Evolutionary conservation across 1,140 invertebrate genomes (phyloP).

Genomic region (Drosophila elegans): DNA sequence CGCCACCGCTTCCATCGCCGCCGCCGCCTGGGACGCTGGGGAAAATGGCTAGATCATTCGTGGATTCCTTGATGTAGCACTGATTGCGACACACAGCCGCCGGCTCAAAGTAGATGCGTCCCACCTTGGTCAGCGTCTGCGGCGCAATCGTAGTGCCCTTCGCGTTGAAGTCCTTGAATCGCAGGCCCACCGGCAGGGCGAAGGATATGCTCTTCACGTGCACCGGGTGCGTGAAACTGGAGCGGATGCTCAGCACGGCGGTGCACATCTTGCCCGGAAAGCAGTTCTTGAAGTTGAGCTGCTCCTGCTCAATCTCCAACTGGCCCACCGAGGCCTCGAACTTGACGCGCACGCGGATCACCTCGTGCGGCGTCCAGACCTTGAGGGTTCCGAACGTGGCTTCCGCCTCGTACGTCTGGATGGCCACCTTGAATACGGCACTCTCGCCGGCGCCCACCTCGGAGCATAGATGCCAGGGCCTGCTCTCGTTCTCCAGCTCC

Average conservation of each 20-base stretch:
- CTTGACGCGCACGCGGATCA: constrained; percentile 87
- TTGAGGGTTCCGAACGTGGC: constrained; percentile 89
- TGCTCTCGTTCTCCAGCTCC: constrained; percentile 21
- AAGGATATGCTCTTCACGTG: constrained; percentile 86
- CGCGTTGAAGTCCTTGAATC: constrained; percentile 85
- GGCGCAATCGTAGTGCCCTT: constrained; percentile 75
- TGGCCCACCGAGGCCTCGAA: constrained; percentile 88
- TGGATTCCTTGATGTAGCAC: constrained; percentile 88
- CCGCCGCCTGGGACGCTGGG: constrained; percentile 13
- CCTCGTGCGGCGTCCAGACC: constrained; percentile 91
- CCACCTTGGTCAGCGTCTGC: constrained; percentile 86
- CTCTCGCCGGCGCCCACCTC: constrained; percentile 80
- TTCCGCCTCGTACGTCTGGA: constrained; percentile 90
- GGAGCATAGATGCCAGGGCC: constrained; percentile 40
- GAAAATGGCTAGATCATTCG: constrained; percentile 31
- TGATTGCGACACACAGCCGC: constrained; percentile 88
- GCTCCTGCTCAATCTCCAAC: constrained; percentile 87
- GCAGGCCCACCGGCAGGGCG: constrained; percentile 47
- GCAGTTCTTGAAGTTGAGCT: constrained; percentile 91
- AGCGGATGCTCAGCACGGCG: constrained; percentile 90
- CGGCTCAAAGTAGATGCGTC: constrained; percentile 88
- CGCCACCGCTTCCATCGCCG: constrained; percentile 4
- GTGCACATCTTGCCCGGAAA: constrained; percentile 93
- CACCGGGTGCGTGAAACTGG: constrained; percentile 90
- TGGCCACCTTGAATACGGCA: constrained; percentile 90